Percentiles rank a stretch among this genome's conserved stretches.
Conservation (phyloP, 1,140 invertebrate species). For the Drosophila arizonae region DNA sequence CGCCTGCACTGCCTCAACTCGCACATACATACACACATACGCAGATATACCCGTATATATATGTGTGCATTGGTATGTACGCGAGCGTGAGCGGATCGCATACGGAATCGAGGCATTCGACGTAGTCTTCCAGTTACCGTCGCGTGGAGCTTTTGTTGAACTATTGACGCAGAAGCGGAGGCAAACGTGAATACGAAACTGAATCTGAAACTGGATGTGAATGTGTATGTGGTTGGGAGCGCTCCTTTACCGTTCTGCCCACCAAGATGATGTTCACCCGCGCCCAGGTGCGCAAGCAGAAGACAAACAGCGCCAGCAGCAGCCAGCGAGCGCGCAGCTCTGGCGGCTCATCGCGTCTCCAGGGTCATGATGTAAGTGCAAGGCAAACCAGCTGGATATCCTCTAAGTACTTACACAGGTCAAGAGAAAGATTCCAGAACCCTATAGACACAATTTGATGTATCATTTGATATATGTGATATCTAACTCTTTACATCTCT, state of each 20-base stretch:
- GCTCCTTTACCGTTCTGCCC: slow-evolving; percentile 14
- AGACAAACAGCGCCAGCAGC: slow-evolving; percentile 61
- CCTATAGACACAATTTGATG: too few species aligned
- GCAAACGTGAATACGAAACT: too few species aligned
- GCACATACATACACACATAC: not conserved
- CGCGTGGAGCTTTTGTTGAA: slow-evolving; percentile 30
- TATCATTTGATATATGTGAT: too few species aligned
- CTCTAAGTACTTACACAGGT: not conserved
- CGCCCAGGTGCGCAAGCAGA: slow-evolving; percentile 80
- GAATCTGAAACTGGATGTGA: too few species aligned
- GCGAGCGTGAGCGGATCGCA: slow-evolving; percentile 1
- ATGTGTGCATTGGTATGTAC: too few species aligned
- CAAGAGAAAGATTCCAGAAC: too few species aligned
- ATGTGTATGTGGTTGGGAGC: slow-evolving; percentile 7
- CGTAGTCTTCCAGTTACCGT: slow-evolving; percentile 9
- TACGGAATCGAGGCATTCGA: slow-evolving; percentile 5
- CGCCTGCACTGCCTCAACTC: not conserved
- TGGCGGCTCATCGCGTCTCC: slow-evolving; percentile 41
- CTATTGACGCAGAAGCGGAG: slow-evolving; percentile 41
- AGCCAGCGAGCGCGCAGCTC: slow-evolving; percentile 67
- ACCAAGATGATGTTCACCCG: slow-evolving; percentile 81
- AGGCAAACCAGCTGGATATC: not conserved
- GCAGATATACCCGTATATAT: too few species aligned
- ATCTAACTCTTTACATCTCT: too few species aligned
- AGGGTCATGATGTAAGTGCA: slow-evolving; percentile 55